These are phyloP conservation scores for Podarcis siculus DNA, from an alignment of 2,797 vertebrate species.

Conservation along the genomic window DNA sequence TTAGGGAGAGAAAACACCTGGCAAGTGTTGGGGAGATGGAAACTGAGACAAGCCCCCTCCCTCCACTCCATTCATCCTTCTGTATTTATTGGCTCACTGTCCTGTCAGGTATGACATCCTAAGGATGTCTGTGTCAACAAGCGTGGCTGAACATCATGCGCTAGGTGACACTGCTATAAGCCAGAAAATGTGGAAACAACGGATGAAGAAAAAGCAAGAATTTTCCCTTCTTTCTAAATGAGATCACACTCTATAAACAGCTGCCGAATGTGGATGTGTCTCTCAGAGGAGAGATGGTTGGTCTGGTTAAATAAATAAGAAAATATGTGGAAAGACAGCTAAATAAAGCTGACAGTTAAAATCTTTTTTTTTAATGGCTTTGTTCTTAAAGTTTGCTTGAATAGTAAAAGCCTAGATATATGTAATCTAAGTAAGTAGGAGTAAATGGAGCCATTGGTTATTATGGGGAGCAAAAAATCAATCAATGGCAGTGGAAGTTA, in stretches of 20 bases:
- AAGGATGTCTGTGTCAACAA: slow-evolving; percentile 15
- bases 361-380: neutral
- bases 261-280: slow-evolving; percentile 15
- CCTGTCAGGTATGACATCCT: neutral
- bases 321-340: neutral
- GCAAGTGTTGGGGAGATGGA: slow-evolving; percentile 9
- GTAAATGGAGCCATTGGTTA: neutral
- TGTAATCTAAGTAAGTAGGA: neutral
- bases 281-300: slow-evolving; percentile 5
- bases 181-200: slow-evolving; percentile 9
- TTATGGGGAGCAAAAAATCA: neutral
- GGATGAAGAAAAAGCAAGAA: slow-evolving; percentile 6
- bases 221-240: slow-evolving; percentile 22
- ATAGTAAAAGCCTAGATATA: neutral
- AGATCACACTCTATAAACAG: slow-evolving; percentile 11
- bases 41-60: neutral
- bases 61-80: neutral
- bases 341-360: slow-evolving; percentile 1
- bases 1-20: slow-evolving; percentile 37
- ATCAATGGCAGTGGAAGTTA: no score
- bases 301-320: slow-evolving; percentile 22
- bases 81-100: slow-evolving; percentile 19
- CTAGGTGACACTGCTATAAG: slow-evolving; percentile 16
- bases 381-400: neutral
- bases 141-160: neutral